phyloP scores from a whole-genome alignment of 2,888 invertebrate genomes.

The Phyllotreta cruciferae region DNA sequence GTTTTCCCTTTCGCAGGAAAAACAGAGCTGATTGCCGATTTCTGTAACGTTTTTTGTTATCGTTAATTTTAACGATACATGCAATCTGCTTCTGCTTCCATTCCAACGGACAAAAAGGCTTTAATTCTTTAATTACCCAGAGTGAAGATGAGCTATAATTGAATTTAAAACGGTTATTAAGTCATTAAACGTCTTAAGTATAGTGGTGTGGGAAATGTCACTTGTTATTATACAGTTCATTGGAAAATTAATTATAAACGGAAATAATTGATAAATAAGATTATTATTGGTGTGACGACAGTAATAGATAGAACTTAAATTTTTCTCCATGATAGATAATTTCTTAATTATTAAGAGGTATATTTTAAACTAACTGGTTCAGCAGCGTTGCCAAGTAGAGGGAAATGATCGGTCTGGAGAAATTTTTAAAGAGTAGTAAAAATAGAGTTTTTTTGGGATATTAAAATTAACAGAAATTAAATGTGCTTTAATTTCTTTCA shows the following conservation, averaged over 20 bases:
- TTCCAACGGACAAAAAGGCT: background rate
- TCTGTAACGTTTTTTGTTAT: too few species aligned
- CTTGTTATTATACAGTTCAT: conserved; percentile 16
- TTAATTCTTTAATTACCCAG: conserved; percentile 12
- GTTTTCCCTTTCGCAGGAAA: too few species aligned
- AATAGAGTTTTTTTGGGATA: too few species aligned
- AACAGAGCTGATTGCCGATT: too few species aligned
- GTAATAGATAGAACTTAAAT: background rate
- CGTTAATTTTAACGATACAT: background rate
- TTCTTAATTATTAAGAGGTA: too few species aligned
- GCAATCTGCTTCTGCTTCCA: conserved; percentile 20
- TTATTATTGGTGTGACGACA: conserved; percentile 7
- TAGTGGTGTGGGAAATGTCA: conserved; percentile 26
- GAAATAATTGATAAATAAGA: conserved; percentile 19
- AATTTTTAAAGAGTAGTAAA: too few species aligned
- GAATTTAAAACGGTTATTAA: conserved; percentile 26
- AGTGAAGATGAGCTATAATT: conserved; percentile 17
- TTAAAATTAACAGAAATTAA: too few species aligned
- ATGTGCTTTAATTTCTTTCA: too few species aligned
- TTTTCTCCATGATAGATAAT: background rate
- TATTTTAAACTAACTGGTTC: too few species aligned
- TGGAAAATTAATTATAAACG: conserved; percentile 14
- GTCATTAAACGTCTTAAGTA: conserved; percentile 25
- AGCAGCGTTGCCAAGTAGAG: too few species aligned
- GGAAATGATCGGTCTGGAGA: too few species aligned